Evolutionary conservation across 2,797 vertebrate genomes (phyloP).

Genomic region (Cossypha caffra): DNA sequence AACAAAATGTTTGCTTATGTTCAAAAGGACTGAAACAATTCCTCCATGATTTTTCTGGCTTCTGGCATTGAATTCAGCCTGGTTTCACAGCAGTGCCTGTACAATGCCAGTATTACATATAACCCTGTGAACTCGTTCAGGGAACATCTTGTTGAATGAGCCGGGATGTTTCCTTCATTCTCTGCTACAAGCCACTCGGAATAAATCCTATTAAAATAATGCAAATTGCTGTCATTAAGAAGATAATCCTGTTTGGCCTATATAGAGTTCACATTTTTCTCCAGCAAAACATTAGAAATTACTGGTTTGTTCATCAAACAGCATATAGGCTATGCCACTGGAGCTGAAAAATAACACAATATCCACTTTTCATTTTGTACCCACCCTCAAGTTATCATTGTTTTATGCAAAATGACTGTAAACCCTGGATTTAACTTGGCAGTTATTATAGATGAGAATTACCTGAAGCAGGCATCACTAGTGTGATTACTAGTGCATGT

Average conservation of each 20-base stretch:
- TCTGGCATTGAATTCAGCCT: conserved; percentile 19
- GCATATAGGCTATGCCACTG: background rate
- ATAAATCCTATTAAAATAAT: conserved; percentile 75
- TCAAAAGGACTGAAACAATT: conserved; percentile 10
- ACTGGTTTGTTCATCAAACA: background rate
- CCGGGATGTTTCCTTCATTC: conserved; percentile 54
- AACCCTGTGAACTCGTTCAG: conserved; percentile 30
- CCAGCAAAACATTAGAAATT: conserved; percentile 13
- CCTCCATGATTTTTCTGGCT: background rate
- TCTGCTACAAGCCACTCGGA: conserved; percentile 39
- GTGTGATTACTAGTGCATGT: background rate
- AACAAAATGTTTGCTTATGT: background rate
- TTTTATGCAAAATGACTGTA: background rate
- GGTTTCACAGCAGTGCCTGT: background rate
- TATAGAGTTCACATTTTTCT: conserved; percentile 42
- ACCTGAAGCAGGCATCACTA: background rate
- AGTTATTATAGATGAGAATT: background rate
- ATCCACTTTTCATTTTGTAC: background rate
- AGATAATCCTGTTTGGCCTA: conserved; percentile 72
- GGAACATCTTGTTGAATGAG: conserved; percentile 55
- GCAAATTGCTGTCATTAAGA: conserved; percentile 68
- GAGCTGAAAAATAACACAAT: background rate
- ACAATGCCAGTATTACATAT: conserved; percentile 26
- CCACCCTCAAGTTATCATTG: background rate
- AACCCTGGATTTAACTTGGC: background rate